Percentiles rank a stretch among this genome's conserved stretches.
phyloP scores from a whole-genome alignment of 2,888 invertebrate genomes.

The Drosophila peninsularis region DNA sequence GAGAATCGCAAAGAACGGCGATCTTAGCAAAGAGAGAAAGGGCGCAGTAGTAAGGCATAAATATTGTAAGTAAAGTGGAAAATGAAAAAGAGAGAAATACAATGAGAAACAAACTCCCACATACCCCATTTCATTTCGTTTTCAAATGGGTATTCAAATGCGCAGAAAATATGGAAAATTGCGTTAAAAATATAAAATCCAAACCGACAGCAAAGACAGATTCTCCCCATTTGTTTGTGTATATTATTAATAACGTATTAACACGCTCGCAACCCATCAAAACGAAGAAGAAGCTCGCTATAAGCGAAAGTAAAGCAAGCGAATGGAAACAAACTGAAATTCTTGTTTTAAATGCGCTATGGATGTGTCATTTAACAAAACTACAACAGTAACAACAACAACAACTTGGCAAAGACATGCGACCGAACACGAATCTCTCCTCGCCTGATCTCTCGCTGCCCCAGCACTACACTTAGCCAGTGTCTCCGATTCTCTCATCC shows the following conservation, averaged over 20 bases:
- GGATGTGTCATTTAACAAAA: slow-evolving; percentile 69
- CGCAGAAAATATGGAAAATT: slow-evolving; percentile 39
- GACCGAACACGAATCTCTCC: slow-evolving; percentile 57
- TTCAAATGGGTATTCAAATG: slow-evolving; percentile 29
- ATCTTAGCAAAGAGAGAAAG: not conserved
- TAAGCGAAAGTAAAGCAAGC: slow-evolving; percentile 37
- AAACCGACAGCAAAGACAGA: slow-evolving; percentile 44
- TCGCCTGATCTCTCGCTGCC: slow-evolving; percentile 30
- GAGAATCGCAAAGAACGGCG: not conserved
- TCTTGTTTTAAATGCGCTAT: slow-evolving; percentile 62
- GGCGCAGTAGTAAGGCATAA: not conserved
- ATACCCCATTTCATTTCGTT: not conserved
- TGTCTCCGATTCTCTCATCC: slow-evolving; percentile 23
- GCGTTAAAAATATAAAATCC: slow-evolving; percentile 34
- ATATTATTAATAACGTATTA: slow-evolving; percentile 76
- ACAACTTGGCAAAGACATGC: slow-evolving; percentile 55
- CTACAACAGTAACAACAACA: slow-evolving; percentile 20
- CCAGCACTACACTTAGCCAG: not conserved
- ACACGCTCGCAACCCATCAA: slow-evolving; percentile 55
- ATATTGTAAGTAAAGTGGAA: not conserved
- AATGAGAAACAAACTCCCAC: not conserved
- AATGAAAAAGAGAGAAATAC: not conserved
- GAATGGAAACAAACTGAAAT: slow-evolving; percentile 45
- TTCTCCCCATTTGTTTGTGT: slow-evolving; percentile 49
- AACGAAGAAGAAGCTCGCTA: slow-evolving; percentile 22